Evolutionary conservation across 1,140 invertebrate species (phyloP), one percentile per base, ranked within the genome.

Genomic region (Philotrypesis tridentata): DNA sequence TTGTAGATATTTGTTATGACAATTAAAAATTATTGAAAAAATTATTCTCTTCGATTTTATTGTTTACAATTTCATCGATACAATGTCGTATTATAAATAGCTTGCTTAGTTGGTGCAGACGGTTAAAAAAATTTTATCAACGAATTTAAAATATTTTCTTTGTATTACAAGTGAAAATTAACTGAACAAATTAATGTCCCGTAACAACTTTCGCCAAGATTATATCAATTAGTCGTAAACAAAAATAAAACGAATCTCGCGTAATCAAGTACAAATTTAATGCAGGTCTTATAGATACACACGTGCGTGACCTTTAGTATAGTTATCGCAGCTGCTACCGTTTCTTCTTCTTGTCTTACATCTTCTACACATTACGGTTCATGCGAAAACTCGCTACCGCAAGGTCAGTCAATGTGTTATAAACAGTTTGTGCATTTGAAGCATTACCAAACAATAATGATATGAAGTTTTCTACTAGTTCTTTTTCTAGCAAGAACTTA

Each of bases 251-350:
- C 23, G n/a, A 37, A 40, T 71, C 68, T 71, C 68, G 43, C 37
- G 68, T 43, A 71, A 71, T 71, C 33, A 71, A 21, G 68, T n/a
- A n/a, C 68, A 8, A 37, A 71, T 71, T 6, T 71, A 71, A 71
- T 43, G 21, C 68, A 71, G n/a, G 37, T 11, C 33, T 43, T 43
- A 71, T 4, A n/a, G n/a, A n/a, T n/a, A 8, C 23, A 71, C 68
- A 43, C 2, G 21, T 33, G 37, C 33, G 12, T 40, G 9, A 37
- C 7, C 21, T n/a, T 12, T n/a, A 25, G 68, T 43, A 25, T 43
- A 40, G 11, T 71, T 71, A 71, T 71, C 68, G 37, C 33, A 37
- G 14, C 43, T 71, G 61, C 23, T 48, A n/a, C 27, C 7, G 37
- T 37, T 23, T 23, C 68, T 71, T 68, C 67, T 33, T 71, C 37